Base-by-base conservation (phyloP, 1,140 invertebrate species). In the Euglossa dilemma region DNA sequence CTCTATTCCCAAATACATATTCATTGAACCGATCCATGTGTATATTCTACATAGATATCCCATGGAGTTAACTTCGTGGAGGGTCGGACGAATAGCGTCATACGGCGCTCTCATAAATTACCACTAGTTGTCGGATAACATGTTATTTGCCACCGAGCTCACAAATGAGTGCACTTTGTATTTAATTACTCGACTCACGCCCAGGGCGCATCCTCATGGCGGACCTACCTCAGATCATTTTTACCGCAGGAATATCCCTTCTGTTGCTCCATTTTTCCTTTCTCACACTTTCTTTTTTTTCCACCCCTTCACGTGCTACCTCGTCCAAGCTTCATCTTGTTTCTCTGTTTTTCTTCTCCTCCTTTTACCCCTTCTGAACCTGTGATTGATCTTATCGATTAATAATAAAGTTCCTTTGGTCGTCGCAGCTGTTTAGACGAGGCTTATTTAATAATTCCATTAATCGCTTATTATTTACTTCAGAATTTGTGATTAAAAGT, bases 121-220 rank as follows among this genome's bases (percentile, higher is more conserved):
- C 84, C 69, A 79, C 90, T 91, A 89, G 91, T 91, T 89, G 90
- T 85, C 76, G 84, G 85, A 80, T 90, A 94, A 93, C 92, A 91
- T 93, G 93, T 93, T 94, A 94, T 94, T 94, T 93, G 93, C 93
- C 93, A 94, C 92, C 72, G 93, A 93, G 92, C 91, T 92, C 90
- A 91, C 92, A 93, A 94, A 93, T 93, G 93, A 94, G 91, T 92
- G 92, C 92, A 93, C 90, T 93, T 93, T 93, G 89, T 93, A 93
- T 93, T 93, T 94, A 94, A 94, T 93, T 94, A 93, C 91, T 91
- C 90, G 90, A 87, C 90, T 93, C 93, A 93, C 93, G 93, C 93
- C 93, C 92, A 92, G 92, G 90, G 92, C 91, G 93, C 91, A 92
- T 93, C 91, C 88, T 77, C 80, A 66, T 84, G 87, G 72, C 64